A percentile compares a stretch with the other conserved stretches of the same genome.
Evolutionary conservation across 1,140 invertebrate species (phyloP).

Genomic region (Atta cephalotes): DNA sequence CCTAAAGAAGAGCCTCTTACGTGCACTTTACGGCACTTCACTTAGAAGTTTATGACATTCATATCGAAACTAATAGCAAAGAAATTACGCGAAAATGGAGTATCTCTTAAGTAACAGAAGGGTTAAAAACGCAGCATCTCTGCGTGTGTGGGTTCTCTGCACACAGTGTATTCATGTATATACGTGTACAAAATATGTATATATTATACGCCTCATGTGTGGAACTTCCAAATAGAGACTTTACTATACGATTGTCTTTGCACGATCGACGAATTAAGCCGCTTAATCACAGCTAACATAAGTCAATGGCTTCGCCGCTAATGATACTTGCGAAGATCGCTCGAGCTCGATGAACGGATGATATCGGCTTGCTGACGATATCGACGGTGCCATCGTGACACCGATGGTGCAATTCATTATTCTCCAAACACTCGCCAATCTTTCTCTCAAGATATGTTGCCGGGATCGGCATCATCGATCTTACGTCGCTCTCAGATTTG

Average conservation of each 20-base stretch:
- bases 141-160: background rate
- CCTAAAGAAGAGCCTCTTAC: background rate
- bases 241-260: background rate
- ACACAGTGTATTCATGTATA: slow-evolving; percentile 23
- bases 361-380: slow-evolving; percentile 13
- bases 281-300: slow-evolving; percentile 62
- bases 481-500: slow-evolving; percentile 81
- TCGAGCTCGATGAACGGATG: slow-evolving; percentile 76
- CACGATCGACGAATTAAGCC: slow-evolving; percentile 7
- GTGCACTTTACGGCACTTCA: background rate
- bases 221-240: background rate
- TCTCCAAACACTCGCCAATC: slow-evolving; percentile 46
- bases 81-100: background rate
- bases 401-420: background rate
- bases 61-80: background rate
- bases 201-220: background rate
- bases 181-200: slow-evolving; percentile 3
- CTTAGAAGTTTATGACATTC: slow-evolving; percentile 27
- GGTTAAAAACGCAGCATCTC: background rate
- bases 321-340: slow-evolving; percentile 81
- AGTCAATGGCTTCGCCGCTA: slow-evolving; percentile 73
- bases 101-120: background rate
- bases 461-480: slow-evolving; percentile 57
- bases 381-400: background rate
- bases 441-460: slow-evolving; percentile 41